Percentiles rank a stretch among this genome's conserved stretches.
Conservation (phyloP, 2,888 invertebrate genomes). For the Agonopterix alstromeriana region DNA sequence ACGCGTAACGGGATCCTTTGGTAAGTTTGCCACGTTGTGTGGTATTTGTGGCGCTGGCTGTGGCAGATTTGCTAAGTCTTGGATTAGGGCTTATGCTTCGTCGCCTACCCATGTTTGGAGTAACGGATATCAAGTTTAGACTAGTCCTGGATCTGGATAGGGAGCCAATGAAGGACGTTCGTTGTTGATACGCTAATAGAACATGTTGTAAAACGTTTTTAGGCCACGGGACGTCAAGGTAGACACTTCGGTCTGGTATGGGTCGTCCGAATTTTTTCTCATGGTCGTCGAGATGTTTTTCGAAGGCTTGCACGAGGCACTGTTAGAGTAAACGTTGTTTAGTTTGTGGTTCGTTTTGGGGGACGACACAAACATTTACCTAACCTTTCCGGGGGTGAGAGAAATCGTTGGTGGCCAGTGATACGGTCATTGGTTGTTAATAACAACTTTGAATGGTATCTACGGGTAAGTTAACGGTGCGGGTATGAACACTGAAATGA, state of each 20-base stretch:
- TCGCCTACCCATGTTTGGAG: conserved; percentile 47
- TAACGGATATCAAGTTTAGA: conserved; percentile 54
- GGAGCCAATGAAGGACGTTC: conserved; percentile 69
- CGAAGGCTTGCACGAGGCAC: conserved; percentile 50
- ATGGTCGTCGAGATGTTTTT: conserved; percentile 61
- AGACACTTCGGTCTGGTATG: conserved; percentile 44
- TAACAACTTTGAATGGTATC: no score
- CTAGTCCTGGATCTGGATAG: conserved; percentile 76
- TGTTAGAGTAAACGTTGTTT: conserved; percentile 33
- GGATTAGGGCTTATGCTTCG: conserved; percentile 47
- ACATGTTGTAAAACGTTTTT: conserved; percentile 63
- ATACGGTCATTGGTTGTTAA: no score
- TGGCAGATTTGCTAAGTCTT: conserved; percentile 40
- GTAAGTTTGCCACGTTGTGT: conserved; percentile 43
- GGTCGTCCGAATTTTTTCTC: conserved; percentile 60
- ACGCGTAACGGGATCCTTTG: conserved; percentile 50
- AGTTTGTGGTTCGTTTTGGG: conserved; percentile 3
- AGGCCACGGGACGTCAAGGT: conserved; percentile 60
- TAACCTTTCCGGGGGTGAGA: not conserved
- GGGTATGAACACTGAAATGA: no score
- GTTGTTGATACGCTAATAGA: conserved; percentile 50
- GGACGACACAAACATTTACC: conserved; percentile 34
- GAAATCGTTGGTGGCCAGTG: no score
- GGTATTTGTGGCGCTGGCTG: conserved; percentile 36
- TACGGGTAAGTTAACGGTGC: no score